Conservation (phyloP, 2,113 vertebrate species). For the Diglossa brunneiventris region DNA sequence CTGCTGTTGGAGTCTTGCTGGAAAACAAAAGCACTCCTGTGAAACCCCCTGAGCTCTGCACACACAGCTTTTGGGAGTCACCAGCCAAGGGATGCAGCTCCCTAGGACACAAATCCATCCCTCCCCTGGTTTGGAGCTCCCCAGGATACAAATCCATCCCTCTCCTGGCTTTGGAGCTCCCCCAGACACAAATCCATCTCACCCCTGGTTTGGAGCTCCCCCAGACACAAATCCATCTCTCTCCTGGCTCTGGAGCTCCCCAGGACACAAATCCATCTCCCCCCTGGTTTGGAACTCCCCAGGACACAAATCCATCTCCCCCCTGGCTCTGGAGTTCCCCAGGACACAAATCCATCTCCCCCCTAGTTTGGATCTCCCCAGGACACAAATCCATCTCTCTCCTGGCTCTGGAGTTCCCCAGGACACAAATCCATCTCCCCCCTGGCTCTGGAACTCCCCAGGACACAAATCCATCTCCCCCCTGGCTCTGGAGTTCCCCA, state of each 20-base stretch:
- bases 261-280: neutral
- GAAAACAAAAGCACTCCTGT: conserved; percentile 31
- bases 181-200: neutral
- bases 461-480: neutral
- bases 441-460: neutral
- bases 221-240: neutral
- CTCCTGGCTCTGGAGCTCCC: neutral
- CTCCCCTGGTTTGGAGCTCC: neutral
- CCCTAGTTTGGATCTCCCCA: neutral
- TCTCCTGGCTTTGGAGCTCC: neutral
- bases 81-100: neutral
- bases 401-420: neutral
- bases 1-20: conserved; percentile 91
- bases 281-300: neutral
- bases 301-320: neutral
- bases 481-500: neutral
- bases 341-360: neutral
- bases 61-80: neutral
- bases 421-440: neutral
- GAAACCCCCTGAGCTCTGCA: neutral
- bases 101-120: neutral
- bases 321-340: neutral
- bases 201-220: neutral
- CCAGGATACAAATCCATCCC: neutral
- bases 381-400: neutral